Percentiles rank a stretch among this genome's conserved stretches.
phyloP scores from a whole-genome alignment of 2,113 vertebrate species.

The Microcebus lehilahytsara region DNA sequence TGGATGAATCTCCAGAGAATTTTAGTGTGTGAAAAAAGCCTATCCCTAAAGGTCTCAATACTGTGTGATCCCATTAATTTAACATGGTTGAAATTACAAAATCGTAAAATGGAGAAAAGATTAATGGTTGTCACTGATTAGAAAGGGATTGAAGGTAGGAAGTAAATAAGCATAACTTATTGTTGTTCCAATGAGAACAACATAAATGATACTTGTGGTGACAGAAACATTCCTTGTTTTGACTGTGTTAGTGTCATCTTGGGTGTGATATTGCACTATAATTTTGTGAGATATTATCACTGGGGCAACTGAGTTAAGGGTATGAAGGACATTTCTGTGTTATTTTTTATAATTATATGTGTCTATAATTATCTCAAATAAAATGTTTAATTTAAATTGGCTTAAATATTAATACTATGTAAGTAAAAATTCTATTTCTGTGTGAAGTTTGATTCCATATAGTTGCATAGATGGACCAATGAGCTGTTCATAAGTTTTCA shows the following conservation, averaged over 20 bases:
- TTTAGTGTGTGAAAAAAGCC: not conserved
- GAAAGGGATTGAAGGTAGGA: not conserved
- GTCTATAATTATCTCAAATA: not conserved
- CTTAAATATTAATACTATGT: not conserved
- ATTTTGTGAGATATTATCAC: not conserved
- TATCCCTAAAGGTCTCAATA: not conserved
- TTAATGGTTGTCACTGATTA: not conserved
- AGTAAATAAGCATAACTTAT: not conserved
- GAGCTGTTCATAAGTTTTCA: not conserved
- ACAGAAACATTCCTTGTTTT: not conserved
- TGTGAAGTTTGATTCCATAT: not conserved
- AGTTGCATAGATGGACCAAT: not conserved
- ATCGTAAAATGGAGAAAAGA: not conserved
- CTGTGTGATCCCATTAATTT: not conserved
- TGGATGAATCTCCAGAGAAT: not conserved
- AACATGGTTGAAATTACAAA: not conserved
- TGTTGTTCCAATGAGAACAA: not conserved
- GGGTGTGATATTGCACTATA: not conserved
- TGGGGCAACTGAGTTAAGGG: not conserved
- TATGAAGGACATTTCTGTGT: not conserved
- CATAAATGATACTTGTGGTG: not conserved
- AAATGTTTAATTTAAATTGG: not conserved
- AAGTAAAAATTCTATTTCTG: not conserved
- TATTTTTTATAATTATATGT: not conserved
- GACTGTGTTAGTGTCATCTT: not conserved